Base-by-base conservation (phyloP, 2,888 invertebrate genomes). In the Pammene fasciana region DNA sequence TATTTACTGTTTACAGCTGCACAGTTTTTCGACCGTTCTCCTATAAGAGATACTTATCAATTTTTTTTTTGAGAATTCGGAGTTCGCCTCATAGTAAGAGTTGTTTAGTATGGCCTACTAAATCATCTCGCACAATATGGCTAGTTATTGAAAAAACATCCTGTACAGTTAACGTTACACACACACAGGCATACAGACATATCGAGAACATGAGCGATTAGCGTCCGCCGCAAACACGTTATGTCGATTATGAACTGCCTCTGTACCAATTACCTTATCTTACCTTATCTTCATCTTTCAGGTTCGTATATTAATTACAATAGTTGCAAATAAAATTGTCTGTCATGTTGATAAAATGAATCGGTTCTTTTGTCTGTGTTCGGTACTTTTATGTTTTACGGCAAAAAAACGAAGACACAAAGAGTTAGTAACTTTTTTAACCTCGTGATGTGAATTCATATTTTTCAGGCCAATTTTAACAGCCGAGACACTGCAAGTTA, bases 251-350 rank as follows among this genome's bases (percentile, higher is more conserved):
- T 9, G 57, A 45, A 45, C 34, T 34, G 54, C 54, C 26, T 43
- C 59, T 46, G 46, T n/a, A 3, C 34, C 48, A 60, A 60, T 60
- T 59, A 59, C 45, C 45, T 59, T 59, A 45, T 59, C 59, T n/a
- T 46, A 26, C 34, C 46, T 6, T 60, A 46, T 34, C 26, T 13
- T 57, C 43, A 43, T 57, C 43, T 57, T 60, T 46, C 46, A 11
- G 34, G 14, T 59, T 46, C 59, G 7, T 8, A 60, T 60, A 36
- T 60, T 48, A 60, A 60, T 60, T 60, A 60, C 60, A 60, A 60
- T 60, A 36, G 48, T 36, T 16, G 59, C 59, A 46, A 59, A 59
- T 59, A 34, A 41, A n/a, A 18, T 45, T 8, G 16, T 5, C 5
- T 59, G 59, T 59, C 26, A 57, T 26, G n/a, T 54, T 34, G 26